phyloP scores from a whole-genome alignment of 2,113 vertebrate species.

The Grammatotria lemairii region DNA sequence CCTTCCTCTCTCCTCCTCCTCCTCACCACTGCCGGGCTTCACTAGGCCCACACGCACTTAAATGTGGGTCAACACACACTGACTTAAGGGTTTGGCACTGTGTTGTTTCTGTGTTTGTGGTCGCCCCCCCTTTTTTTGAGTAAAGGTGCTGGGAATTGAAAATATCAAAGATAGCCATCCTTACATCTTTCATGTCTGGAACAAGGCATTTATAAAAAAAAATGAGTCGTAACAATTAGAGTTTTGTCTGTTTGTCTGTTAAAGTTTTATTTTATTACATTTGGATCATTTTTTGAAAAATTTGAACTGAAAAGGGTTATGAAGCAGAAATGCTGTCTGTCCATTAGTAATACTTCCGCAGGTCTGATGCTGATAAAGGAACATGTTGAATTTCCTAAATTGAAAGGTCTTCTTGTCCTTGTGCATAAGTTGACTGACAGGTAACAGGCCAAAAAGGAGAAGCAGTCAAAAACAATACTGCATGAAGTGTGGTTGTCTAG shows the following conservation, averaged over 20 bases:
- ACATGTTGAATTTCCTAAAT: background rate
- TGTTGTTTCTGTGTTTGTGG: background rate
- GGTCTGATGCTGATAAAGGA: background rate
- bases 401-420: background rate
- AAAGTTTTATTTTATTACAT: background rate
- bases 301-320: background rate
- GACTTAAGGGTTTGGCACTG: background rate
- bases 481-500: background rate
- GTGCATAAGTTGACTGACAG: background rate
- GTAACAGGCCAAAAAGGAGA: background rate
- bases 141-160: background rate
- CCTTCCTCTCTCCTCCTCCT: background rate
- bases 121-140: background rate
- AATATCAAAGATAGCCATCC: background rate
- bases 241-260: background rate
- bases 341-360: background rate
- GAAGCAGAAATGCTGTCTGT: background rate
- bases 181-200: background rate
- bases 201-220: accelerated
- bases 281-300: background rate
- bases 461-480: background rate
- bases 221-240: background rate
- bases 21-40: background rate
- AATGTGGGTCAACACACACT: constrained; percentile 40
- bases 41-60: background rate